Percentiles rank a stretch among this genome's conserved stretches.
Evolutionary conservation across 2,797 vertebrate genomes (phyloP).

Genomic region (Myotis findleyi): DNA sequence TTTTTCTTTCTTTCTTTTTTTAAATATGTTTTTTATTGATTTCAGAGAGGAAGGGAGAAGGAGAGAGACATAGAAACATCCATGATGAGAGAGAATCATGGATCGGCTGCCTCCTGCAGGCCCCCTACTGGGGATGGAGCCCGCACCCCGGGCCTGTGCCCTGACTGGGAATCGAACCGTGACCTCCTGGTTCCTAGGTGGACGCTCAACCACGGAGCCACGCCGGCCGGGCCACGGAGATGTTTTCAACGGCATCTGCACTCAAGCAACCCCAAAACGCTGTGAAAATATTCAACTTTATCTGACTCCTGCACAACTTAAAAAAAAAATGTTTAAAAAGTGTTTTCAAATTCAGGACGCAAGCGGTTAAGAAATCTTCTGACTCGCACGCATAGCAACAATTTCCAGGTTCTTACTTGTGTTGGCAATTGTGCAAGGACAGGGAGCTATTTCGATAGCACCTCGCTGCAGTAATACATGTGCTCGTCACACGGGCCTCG

Average conservation of each 20-base stretch:
- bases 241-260: neutral
- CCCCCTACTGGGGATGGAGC: too few relatives aligned
- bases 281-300: neutral
- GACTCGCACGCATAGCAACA: conserved; percentile 37
- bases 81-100: too few relatives aligned
- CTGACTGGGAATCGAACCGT: too few relatives aligned
- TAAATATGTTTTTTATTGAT: too few relatives aligned
- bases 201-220: too few relatives aligned
- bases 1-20: too few relatives aligned
- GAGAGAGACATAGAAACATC: too few relatives aligned
- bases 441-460: conserved; percentile 59
- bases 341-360: neutral
- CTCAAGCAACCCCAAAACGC: neutral
- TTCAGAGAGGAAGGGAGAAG: too few relatives aligned
- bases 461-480: neutral
- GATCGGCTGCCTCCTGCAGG: too few relatives aligned
- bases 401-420: conserved; percentile 68
- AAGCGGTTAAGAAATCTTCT: conserved; percentile 63
- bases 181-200: too few relatives aligned
- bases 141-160: too few relatives aligned
- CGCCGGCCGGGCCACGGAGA: neutral
- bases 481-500: conserved; percentile 40
- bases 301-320: neutral
- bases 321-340: neutral
- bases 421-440: conserved; percentile 72